Evolutionary conservation across 2,888 invertebrate genomes (phyloP).

Genomic region (Mythimna albipuncta): DNA sequence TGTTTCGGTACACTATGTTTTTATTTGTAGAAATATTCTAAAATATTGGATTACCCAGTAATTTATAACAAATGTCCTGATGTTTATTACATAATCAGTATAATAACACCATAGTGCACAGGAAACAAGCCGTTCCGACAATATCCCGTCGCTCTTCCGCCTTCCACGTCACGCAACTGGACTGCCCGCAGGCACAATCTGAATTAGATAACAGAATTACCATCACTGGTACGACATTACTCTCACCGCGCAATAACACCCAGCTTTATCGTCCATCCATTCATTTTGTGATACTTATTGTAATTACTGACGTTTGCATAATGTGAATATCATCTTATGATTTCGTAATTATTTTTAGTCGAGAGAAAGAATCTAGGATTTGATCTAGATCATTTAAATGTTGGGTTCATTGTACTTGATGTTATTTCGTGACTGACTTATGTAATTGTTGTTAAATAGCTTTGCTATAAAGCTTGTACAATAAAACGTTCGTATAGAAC

Average conservation of each 20-base stretch:
- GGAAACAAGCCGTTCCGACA: slow-evolving; percentile 2
- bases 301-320: slow-evolving; percentile 25
- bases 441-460: slow-evolving; percentile 3
- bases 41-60: too few relatives aligned
- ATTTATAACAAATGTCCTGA: too few relatives aligned
- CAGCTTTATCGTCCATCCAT: slow-evolving; percentile 5
- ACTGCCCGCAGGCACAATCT: slow-evolving; percentile 22
- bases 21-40: too few relatives aligned
- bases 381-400: slow-evolving; percentile 45
- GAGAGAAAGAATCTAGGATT: slow-evolving; percentile 28
- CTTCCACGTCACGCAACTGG: slow-evolving; percentile 34
- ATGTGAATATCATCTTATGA: slow-evolving; percentile 20
- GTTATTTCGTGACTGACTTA: slow-evolving; percentile 18
- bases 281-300: slow-evolving; percentile 30
- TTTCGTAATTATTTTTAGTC: slow-evolving; percentile 30
- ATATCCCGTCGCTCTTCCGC: slow-evolving; percentile 20
- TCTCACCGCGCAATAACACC: background rate
- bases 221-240: slow-evolving; percentile 3
- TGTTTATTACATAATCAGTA: background rate
- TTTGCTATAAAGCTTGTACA: background rate
- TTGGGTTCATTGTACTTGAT: slow-evolving; percentile 28
- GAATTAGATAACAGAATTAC: slow-evolving; percentile 42
- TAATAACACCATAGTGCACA: slow-evolving; percentile 1
- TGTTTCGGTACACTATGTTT: too few relatives aligned
- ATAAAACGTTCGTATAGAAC: background rate